Evolutionary conservation across 2,888 invertebrate species (phyloP).

Genomic region (Ditula angustiorana): DNA sequence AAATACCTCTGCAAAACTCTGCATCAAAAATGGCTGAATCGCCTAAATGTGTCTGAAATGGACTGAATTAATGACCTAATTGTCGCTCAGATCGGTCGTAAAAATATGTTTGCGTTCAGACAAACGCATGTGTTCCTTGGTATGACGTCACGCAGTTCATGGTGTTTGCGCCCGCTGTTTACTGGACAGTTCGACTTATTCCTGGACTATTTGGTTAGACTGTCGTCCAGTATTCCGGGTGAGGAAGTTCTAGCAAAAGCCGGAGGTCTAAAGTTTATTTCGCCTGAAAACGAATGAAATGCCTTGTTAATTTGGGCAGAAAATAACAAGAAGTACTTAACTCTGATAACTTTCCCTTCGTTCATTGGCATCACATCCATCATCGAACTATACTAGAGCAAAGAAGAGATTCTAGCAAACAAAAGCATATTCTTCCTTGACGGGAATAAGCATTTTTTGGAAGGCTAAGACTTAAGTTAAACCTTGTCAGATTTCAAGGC

Average conservation of each 20-base stretch:
- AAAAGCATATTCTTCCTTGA: no score
- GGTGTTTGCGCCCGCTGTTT: slow-evolving; percentile 11
- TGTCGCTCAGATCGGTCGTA: slow-evolving; percentile 21
- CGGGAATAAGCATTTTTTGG: no score
- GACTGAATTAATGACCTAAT: slow-evolving; percentile 2
- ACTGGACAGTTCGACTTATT: slow-evolving; percentile 22
- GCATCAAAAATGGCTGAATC: background rate
- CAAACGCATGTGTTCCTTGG: background rate
- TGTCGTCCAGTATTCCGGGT: background rate
- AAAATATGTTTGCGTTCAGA: slow-evolving; percentile 20
- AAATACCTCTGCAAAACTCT: background rate
- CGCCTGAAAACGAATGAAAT: no score
- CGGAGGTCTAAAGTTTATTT: no score
- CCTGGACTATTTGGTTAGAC: slow-evolving; percentile 11
- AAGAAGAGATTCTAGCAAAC: no score
- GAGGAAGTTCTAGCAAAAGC: background rate
- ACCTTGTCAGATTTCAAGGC: no score
- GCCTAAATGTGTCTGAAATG: background rate
- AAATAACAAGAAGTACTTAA: no score
- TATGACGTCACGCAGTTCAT: slow-evolving; percentile 5
- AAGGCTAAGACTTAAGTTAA: no score
- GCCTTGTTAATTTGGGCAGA: no score
- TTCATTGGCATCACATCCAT: no score
- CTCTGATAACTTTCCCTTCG: no score
- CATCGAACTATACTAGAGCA: no score